Conservation (phyloP, 2,888 invertebrate species). For the Lycaena phlaeas region DNA sequence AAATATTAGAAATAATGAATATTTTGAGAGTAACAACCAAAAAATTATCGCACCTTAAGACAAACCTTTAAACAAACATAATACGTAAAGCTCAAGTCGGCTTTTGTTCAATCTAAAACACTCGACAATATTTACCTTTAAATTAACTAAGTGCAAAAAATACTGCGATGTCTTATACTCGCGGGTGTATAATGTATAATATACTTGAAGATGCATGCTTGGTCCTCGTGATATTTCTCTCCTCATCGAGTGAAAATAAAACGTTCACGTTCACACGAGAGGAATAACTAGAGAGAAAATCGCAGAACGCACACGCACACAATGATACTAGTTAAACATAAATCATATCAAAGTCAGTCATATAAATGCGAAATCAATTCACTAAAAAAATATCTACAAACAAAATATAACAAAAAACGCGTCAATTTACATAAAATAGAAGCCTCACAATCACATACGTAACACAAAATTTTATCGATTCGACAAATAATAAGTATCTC, state of each 20-base stretch:
- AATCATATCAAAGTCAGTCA: slow-evolving; percentile 15
- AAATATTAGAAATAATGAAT: slow-evolving; percentile 1
- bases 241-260: slow-evolving; percentile 5
- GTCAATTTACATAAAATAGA: slow-evolving; percentile 20
- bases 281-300: background rate
- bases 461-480: slow-evolving; percentile 31
- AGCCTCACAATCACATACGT: slow-evolving; percentile 29
- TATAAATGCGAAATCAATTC: slow-evolving; percentile 51
- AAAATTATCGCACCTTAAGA: slow-evolving; percentile 8
- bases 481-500: slow-evolving; percentile 23
- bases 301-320: slow-evolving; percentile 13
- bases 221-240: slow-evolving; percentile 5
- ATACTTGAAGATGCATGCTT: slow-evolving; percentile 9
- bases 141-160: slow-evolving; percentile 7
- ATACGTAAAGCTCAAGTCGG: background rate
- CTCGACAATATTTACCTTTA: slow-evolving; percentile 1
- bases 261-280: background rate
- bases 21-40: slow-evolving; percentile 3
- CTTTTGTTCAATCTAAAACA: background rate
- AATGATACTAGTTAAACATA: slow-evolving; percentile 5
- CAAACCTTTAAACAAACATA: background rate
- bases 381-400: slow-evolving; percentile 36
- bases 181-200: slow-evolving; percentile 4
- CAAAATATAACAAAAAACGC: slow-evolving; percentile 35
- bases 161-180: slow-evolving; percentile 7